Evolutionary conservation across 1,140 invertebrate genomes (phyloP).

Genomic region (Neomicropteryx cornuta): DNA sequence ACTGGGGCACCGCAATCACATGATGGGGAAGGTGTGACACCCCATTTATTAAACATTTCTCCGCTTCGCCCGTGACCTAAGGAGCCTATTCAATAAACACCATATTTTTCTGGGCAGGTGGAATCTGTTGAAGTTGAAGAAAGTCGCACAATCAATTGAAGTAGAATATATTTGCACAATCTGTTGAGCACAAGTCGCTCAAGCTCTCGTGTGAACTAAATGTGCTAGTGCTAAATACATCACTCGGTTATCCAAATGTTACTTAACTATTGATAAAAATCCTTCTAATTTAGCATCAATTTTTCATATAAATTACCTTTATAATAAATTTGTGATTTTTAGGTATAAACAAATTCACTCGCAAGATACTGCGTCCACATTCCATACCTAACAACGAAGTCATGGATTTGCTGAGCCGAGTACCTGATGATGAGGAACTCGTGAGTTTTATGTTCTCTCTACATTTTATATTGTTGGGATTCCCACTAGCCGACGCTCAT

Average conservation of each 20-base stretch:
- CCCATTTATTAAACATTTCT: too few relatives aligned
- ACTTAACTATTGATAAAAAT: not conserved
- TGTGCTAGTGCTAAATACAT: not conserved
- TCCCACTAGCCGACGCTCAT: too few relatives aligned
- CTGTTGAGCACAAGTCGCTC: not conserved
- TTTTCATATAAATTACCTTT: conserved; percentile 9
- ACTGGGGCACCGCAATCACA: too few relatives aligned
- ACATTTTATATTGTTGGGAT: too few relatives aligned
- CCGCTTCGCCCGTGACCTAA: too few relatives aligned
- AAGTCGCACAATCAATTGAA: too few relatives aligned
- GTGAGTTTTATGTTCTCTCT: conserved; percentile 52
- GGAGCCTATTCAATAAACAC: too few relatives aligned
- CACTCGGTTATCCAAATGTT: not conserved
- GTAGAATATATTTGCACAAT: not conserved
- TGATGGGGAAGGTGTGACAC: too few relatives aligned
- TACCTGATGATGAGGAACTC: conserved; percentile 90
- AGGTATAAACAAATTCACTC: conserved; percentile 88
- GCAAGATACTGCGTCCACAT: conserved; percentile 86
- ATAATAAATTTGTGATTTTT: conserved; percentile 15
- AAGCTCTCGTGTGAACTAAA: not conserved
- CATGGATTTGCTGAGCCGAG: conserved; percentile 87
- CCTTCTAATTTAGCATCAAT: not conserved
- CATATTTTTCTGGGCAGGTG: too few relatives aligned
- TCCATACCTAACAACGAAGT: conserved; percentile 96
- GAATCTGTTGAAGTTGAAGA: too few relatives aligned